These are phyloP conservation scores for Pampusana beccarii DNA, from an alignment of 2,113 vertebrate genomes.

Conservation along the genomic window DNA sequence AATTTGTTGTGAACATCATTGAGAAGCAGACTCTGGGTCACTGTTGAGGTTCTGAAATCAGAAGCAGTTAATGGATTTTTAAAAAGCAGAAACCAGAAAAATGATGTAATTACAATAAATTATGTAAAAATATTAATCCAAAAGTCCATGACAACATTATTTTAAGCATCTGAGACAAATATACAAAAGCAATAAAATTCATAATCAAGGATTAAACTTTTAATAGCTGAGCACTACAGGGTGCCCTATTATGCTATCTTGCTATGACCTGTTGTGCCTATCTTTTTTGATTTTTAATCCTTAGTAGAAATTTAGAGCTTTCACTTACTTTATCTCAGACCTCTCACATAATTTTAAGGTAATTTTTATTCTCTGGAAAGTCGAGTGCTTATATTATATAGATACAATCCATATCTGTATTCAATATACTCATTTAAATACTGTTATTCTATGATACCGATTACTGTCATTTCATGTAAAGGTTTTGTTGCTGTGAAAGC, in stretches of 20 bases:
- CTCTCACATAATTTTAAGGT: conserved; percentile 21
- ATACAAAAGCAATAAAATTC: conserved; percentile 55
- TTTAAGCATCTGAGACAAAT: conserved; percentile 52
- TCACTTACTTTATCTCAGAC: conserved; percentile 31
- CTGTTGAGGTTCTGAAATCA: not conserved
- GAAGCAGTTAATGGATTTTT: not conserved
- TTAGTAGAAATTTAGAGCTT: conserved; percentile 33
- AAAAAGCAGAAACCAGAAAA: conserved; percentile 8
- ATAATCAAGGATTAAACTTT: conserved; percentile 66
- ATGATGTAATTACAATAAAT: conserved; percentile 18
- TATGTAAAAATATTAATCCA: conserved; percentile 68
- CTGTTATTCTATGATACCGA: conserved; percentile 17
- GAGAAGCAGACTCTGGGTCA: not conserved
- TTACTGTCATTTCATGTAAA: conserved; percentile 53
- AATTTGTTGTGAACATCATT: not conserved
- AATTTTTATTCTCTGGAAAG: conserved; percentile 46
- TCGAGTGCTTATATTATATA: conserved; percentile 18
- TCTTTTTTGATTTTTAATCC: conserved; percentile 54
- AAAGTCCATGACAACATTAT: conserved; percentile 48
- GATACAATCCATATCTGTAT: conserved; percentile 24
- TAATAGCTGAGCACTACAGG: conserved; percentile 59
- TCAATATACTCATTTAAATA: conserved; percentile 46
- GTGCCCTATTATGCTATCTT: conserved; percentile 50
- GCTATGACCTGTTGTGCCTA: conserved; percentile 34
- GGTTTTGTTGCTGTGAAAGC: conserved; percentile 33